A percentile compares a stretch with the other conserved stretches of the same genome.
These are phyloP conservation scores for Oncorhynchus gorbuscha DNA, from an alignment of 2,113 vertebrate genomes.

Conservation along the genomic window DNA sequence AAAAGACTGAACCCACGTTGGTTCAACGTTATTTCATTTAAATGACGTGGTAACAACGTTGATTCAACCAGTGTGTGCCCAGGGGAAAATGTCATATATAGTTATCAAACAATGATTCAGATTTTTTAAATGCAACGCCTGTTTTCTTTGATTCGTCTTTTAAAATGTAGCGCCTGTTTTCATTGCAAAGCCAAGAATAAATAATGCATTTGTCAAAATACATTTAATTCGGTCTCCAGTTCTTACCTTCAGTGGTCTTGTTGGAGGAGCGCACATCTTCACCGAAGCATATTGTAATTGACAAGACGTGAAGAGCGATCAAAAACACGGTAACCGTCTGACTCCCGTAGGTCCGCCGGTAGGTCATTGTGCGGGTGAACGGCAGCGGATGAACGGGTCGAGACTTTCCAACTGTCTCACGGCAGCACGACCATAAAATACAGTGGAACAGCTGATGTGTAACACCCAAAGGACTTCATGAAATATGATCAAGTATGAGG, in stretches of 20 bases:
- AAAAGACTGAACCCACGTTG: too few relatives aligned
- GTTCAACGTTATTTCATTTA: too few relatives aligned
- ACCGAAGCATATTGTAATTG: conserved; percentile 33
- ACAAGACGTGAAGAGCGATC: conserved; percentile 59
- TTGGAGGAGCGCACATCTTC: conserved; percentile 34
- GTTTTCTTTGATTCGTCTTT: too few relatives aligned
- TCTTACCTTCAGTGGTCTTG: conserved; percentile 58
- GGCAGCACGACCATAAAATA: conserved; percentile 77
- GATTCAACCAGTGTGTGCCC: too few relatives aligned
- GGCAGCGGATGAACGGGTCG: conserved; percentile 62
- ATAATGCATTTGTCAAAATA: not conserved
- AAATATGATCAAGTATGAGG: conserved; percentile 75
- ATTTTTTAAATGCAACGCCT: too few relatives aligned
- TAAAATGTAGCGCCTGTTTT: too few relatives aligned
- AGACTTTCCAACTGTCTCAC: conserved; percentile 71
- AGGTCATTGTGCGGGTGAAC: conserved; percentile 77
- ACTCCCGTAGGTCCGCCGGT: conserved; percentile 57
- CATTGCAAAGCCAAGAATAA: too few relatives aligned
- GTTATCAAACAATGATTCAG: too few relatives aligned
- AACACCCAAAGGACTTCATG: conserved; percentile 78
- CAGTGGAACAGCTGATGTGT: conserved; percentile 76
- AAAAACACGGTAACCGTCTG: conserved; percentile 52
- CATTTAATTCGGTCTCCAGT: not conserved
- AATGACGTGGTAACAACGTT: too few relatives aligned
- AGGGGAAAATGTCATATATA: too few relatives aligned